Evolutionary conservation across 2,797 vertebrate species (phyloP).

Genomic region (Sebastes oblongus): DNA sequence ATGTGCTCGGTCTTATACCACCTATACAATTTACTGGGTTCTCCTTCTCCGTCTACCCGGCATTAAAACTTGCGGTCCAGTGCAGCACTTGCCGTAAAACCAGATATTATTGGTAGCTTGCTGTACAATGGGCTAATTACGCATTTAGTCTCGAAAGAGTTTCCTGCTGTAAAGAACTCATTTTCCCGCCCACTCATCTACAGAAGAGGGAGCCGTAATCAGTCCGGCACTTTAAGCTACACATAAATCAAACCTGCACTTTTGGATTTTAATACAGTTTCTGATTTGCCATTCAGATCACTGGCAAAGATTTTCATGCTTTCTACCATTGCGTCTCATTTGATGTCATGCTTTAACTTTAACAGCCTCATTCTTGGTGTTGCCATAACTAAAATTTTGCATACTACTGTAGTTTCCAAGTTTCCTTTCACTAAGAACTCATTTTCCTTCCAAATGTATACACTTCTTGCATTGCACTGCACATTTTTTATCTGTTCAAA

Average conservation of each 20-base stretch:
- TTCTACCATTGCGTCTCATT: slow-evolving; percentile 25
- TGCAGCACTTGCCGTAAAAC: slow-evolving; percentile 43
- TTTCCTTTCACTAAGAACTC: background rate
- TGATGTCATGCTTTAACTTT: slow-evolving; percentile 9
- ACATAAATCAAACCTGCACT: slow-evolving; percentile 40
- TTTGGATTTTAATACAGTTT: slow-evolving; percentile 39
- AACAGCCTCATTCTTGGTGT: background rate
- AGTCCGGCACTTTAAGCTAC: slow-evolving; percentile 37
- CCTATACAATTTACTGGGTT: slow-evolving; percentile 5
- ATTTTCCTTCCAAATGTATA: background rate
- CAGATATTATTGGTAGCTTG: slow-evolving; percentile 29
- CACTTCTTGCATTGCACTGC: background rate
- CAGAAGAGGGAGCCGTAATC: slow-evolving; percentile 44
- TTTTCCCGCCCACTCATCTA: slow-evolving; percentile 48
- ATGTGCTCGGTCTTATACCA: background rate
- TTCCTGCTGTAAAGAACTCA: slow-evolving; percentile 43
- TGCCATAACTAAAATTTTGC: background rate
- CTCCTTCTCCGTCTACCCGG: background rate
- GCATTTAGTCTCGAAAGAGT: slow-evolving; percentile 40
- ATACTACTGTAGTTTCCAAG: background rate
- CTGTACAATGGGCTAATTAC: slow-evolving; percentile 57
- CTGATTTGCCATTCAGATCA: slow-evolving; percentile 57
- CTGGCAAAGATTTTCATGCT: slow-evolving; percentile 21
- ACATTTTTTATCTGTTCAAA: too few relatives aligned
- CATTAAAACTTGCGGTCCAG: slow-evolving; percentile 21